Conservation (phyloP, 2,888 invertebrate genomes). For the Troides oblongomaculatus region DNA sequence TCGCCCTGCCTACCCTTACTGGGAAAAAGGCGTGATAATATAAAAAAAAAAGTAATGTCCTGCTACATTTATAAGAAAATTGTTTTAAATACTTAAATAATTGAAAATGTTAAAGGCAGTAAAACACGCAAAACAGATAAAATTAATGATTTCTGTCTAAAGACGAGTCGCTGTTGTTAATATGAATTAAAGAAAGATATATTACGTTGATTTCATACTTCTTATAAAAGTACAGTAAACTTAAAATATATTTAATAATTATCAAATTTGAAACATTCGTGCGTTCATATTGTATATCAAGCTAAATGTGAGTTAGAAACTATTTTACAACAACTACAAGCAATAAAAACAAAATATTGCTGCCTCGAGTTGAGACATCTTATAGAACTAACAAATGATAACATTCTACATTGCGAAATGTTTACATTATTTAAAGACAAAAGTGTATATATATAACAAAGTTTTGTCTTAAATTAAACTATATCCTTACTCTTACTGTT, state of each 20-base stretch:
- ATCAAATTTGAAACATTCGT: slow-evolving; percentile 7
- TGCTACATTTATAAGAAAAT: not conserved
- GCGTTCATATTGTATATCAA: slow-evolving; percentile 20
- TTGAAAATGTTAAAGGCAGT: not conserved
- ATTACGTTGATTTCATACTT: not conserved
- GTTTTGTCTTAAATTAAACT: no score
- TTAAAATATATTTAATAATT: not conserved
- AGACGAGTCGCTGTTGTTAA: no score
- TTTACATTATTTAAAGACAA: not conserved
- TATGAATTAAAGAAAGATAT: not conserved
- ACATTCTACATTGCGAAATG: not conserved
- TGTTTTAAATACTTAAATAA: not conserved
- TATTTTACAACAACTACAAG: slow-evolving; percentile 15
- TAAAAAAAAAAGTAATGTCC: no score
- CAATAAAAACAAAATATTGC: slow-evolving; percentile 20
- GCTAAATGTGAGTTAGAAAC: slow-evolving; percentile 22
- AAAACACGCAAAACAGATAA: no score
- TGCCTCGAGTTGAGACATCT: slow-evolving; percentile 8
- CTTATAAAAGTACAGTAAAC: not conserved
- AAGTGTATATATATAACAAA: not conserved
- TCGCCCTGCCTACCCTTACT: no score
- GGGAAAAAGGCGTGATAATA: no score
- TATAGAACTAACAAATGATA: slow-evolving; percentile 15
- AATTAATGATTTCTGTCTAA: no score
- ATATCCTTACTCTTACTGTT: no score